Percentiles rank a stretch among this genome's conserved stretches.
Evolutionary conservation across 2,888 invertebrate species (phyloP).

Genomic region (Eupeodes luniger): DNA sequence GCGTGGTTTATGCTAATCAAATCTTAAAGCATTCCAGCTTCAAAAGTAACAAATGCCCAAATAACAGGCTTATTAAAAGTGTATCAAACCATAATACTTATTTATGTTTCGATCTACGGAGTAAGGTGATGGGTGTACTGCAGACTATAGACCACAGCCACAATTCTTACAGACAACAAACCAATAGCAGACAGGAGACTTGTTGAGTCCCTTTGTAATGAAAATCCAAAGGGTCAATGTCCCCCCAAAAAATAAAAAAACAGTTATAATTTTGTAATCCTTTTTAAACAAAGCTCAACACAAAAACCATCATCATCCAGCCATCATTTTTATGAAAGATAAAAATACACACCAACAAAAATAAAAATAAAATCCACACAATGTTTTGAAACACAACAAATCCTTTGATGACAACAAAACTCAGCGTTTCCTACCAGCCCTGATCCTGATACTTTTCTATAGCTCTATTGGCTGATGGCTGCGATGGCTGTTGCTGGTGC

Average conservation of each 20-base stretch:
- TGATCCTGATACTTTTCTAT: background rate
- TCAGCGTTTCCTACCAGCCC: background rate
- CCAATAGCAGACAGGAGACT: constrained; percentile 43
- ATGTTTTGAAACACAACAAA: constrained; percentile 11
- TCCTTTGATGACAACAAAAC: background rate
- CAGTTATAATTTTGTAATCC: background rate
- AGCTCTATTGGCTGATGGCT: too few species aligned
- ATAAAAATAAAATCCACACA: background rate
- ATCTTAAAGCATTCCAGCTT: too few species aligned
- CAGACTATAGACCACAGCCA: too few species aligned
- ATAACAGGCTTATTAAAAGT: too few species aligned
- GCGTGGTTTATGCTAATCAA: too few species aligned
- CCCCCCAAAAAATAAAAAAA: background rate
- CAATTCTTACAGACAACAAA: background rate
- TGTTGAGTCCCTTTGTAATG: background rate
- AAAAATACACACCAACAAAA: constrained; percentile 33
- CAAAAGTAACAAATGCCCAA: too few species aligned
- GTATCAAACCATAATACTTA: too few species aligned
- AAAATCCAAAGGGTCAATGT: background rate
- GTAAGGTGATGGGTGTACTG: too few species aligned
- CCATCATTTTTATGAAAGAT: constrained; percentile 38
- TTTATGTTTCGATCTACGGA: too few species aligned
- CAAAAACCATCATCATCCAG: constrained; percentile 53
- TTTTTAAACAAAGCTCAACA: constrained; percentile 6
- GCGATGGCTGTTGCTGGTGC: background rate